phyloP scores from a whole-genome alignment of 2,797 vertebrate species.

The Oryzias dopingdopingensis region DNA sequence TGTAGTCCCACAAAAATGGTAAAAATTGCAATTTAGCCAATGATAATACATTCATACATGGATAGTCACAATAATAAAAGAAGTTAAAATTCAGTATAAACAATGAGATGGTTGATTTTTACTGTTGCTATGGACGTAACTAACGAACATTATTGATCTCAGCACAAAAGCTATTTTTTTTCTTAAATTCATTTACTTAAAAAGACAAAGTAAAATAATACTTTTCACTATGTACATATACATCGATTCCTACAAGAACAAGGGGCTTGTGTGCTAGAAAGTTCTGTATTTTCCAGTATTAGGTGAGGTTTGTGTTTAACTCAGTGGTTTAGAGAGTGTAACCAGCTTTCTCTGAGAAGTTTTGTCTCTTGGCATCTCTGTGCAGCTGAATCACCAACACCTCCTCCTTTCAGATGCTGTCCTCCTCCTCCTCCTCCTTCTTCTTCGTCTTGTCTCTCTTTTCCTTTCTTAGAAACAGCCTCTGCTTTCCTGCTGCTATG shows the following conservation, averaged over 20 bases:
- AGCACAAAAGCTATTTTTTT: no score
- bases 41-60: constrained; percentile 18
- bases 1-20: constrained; percentile 48
- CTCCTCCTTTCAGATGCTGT: constrained; percentile 27
- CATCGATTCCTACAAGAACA: neutral
- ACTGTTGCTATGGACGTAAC: no score
- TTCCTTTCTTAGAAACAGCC: constrained; percentile 44
- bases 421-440: constrained; percentile 36
- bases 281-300: neutral
- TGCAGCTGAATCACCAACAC: constrained; percentile 31
- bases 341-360: constrained; percentile 49
- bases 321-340: constrained; percentile 64
- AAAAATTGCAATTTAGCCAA: constrained; percentile 30
- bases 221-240: neutral
- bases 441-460: constrained; percentile 8
- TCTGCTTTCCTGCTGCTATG: constrained; percentile 50
- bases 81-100: no score
- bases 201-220: no score
- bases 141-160: no score
- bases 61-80: no score
- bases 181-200: no score
- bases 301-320: constrained; percentile 42
- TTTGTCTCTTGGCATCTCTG: constrained; percentile 43
- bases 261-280: no score
- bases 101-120: no score